A percentile compares a stretch with the other conserved stretches of the same genome.
Evolutionary conservation across 2,797 vertebrate genomes (phyloP).

Genomic region (Chrosomus eos): DNA sequence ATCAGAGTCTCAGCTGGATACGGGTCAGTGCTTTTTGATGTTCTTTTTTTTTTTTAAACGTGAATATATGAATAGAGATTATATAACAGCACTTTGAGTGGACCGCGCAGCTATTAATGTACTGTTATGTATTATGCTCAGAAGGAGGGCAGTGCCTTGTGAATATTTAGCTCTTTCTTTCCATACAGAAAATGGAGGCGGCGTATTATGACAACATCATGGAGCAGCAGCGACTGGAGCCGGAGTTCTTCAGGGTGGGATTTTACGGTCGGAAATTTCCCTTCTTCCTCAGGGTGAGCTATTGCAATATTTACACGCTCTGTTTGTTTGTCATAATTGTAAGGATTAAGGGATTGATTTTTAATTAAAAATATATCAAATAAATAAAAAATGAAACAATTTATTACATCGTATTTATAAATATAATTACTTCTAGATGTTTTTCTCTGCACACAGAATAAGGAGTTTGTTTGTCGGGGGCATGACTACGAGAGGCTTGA

Average conservation of each 20-base stretch:
- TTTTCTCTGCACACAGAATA: slow-evolving; percentile 83
- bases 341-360: slow-evolving; percentile 31
- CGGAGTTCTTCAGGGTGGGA: slow-evolving; percentile 97
- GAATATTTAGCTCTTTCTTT: slow-evolving; percentile 26
- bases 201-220: slow-evolving; percentile 99
- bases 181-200: slow-evolving; percentile 96
- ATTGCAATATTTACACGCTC: not conserved
- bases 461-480: slow-evolving; percentile 97
- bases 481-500: slow-evolving; percentile 97
- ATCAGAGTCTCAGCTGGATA: slow-evolving; percentile 99
- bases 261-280: slow-evolving; percentile 99
- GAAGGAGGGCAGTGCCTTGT: not conserved
- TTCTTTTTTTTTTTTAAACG: not conserved
- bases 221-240: slow-evolving; percentile 96
- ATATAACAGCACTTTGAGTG: slow-evolving; percentile 26
- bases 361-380: slow-evolving; percentile 25
- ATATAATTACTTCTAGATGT: not conserved
- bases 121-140: slow-evolving; percentile 6
- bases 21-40: slow-evolving; percentile 81
- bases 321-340: not conserved
- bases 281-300: slow-evolving; percentile 95
- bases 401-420: not conserved
- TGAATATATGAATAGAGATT: slow-evolving; percentile 19
- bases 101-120: not conserved
- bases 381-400: not conserved